Base-by-base conservation (phyloP, 2,888 invertebrate species). In the Ferrisia virgata region DNA sequence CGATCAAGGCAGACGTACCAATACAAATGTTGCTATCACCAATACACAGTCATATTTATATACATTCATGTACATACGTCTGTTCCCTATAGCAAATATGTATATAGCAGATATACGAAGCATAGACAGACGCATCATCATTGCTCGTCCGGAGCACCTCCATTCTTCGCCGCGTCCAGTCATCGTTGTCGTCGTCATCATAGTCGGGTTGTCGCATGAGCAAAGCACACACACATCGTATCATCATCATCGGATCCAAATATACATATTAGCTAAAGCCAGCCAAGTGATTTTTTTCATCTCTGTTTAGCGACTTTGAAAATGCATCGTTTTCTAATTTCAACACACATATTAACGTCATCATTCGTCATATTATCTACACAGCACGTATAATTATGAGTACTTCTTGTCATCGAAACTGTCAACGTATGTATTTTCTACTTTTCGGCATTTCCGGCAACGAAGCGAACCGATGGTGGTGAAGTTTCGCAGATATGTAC, bases 1-100 rank as follows among this genome's bases (percentile, higher is more conserved):
- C 76, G 83, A 83, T 76, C 83, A 83, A 83, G 83, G 83, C 83
- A 83, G 83, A 83, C 83, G 76, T 31, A 83, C 76, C 47, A 79
- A 64, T 39, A 82, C 33, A 33, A 58, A 39, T 40, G 40, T 25
- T 39, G 13, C 9, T 39, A 39, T 13, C 28, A 78, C 39, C 15
- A 78, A 22, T 39, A 78, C 39, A 78, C 40, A 78, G 25, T 13
- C 36, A 33, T 13, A 13, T 78, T 6, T n/a, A n/a, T n/a, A n/a
- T n/a, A n/a, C 25, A 64, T 18, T 11, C 64, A 64, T 11, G 11
- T 11, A 11, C 5, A 39, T 39, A 5, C 11, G 6, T 5, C 39
- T 39, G 39, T 39, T 39, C 11, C 39, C 6, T 11, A 39, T 39
- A 22, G 53, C 64, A 18, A 33, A 36, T 31, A 31, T 13, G n/a